Conservation (phyloP, 2,888 invertebrate species). For the Lepas anatifera region DNA sequence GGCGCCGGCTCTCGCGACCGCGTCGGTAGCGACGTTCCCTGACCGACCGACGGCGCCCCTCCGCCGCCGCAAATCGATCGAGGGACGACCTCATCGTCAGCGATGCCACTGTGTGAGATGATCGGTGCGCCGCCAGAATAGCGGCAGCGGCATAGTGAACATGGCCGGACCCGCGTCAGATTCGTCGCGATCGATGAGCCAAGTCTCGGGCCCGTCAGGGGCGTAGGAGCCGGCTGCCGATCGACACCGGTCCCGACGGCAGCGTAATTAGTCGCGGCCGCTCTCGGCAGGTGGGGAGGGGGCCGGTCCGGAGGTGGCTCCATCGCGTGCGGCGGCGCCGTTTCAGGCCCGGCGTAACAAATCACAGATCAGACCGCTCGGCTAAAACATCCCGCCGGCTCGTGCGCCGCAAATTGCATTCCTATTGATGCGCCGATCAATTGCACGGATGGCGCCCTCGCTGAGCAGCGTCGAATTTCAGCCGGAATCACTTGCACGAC, state of each 20-base stretch:
- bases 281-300: conserved; percentile 12
- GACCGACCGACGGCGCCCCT: too few relatives aligned
- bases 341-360: not conserved
- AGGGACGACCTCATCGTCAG: too few relatives aligned
- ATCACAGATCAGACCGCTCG: not conserved
- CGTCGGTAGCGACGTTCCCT: not conserved
- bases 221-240: conserved; percentile 20
- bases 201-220: conserved; percentile 22
- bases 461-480: too few relatives aligned
- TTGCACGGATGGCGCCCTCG: too few relatives aligned
- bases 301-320: conserved; percentile 19
- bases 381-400: not conserved
- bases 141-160: too few relatives aligned
- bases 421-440: not conserved
- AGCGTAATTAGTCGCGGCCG: conserved; percentile 17
- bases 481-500: too few relatives aligned
- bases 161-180: conserved; percentile 22
- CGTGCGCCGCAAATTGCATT: not conserved
- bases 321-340: conserved; percentile 1
- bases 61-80: too few relatives aligned
- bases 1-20: not conserved
- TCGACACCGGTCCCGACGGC: conserved; percentile 21
- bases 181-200: conserved; percentile 21
- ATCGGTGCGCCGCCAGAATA: conserved; percentile 20
- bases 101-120: conserved; percentile 22